Evolutionary conservation across 2,888 invertebrate genomes (phyloP).

Genomic region (Chrysolina haemoptera): DNA sequence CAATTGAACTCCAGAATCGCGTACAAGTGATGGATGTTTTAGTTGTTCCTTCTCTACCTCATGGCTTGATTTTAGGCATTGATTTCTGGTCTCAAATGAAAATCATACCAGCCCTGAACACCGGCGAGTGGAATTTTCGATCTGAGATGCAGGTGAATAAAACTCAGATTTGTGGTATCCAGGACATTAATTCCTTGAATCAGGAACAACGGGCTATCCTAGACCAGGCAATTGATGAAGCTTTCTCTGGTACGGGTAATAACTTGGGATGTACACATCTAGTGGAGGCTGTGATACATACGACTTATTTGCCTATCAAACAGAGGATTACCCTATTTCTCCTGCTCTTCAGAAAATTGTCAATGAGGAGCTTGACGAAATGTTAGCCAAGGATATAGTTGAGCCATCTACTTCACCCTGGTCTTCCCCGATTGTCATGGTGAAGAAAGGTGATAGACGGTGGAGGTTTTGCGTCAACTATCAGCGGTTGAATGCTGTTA

Average conservation of each 20-base stretch:
- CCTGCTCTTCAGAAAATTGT: too few relatives aligned
- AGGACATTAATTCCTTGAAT: constrained; percentile 4
- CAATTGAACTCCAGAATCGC: background rate
- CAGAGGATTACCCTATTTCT: too few relatives aligned
- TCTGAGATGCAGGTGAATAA: constrained; percentile 4
- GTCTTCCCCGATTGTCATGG: too few relatives aligned
- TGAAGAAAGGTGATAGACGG: too few relatives aligned
- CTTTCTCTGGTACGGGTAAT: constrained; percentile 1
- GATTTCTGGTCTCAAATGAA: constrained; percentile 2
- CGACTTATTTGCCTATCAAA: too few relatives aligned
- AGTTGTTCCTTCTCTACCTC: background rate
- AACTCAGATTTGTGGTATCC: background rate
- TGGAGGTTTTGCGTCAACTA: too few relatives aligned
- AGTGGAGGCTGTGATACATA: too few relatives aligned
- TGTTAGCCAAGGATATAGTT: too few relatives aligned
- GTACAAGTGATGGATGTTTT: background rate
- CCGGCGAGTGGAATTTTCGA: background rate
- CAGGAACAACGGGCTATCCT: background rate
- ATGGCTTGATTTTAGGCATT: background rate
- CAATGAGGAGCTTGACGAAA: too few relatives aligned
- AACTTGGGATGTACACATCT: constrained; percentile 29
- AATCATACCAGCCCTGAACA: background rate
- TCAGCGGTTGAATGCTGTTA: too few relatives aligned
- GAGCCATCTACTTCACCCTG: too few relatives aligned
- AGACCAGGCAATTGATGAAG: constrained; percentile 8